These are phyloP conservation scores for Canis aureus DNA, from an alignment of 2,113 vertebrate genomes.

Conservation along the genomic window DNA sequence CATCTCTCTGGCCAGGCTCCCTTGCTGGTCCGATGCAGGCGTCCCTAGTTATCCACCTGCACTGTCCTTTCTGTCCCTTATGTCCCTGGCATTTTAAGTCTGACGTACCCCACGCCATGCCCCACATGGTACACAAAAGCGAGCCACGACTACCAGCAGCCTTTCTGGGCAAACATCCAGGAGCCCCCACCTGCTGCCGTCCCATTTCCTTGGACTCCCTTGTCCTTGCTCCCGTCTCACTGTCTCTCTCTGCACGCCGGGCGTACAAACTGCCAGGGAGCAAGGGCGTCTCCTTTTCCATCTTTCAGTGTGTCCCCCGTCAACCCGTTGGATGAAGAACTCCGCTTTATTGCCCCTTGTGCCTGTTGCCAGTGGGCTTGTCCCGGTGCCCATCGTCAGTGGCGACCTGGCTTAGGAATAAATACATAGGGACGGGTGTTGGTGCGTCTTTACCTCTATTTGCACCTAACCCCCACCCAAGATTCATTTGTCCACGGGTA, in stretches of 20 bases:
- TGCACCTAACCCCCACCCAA: background rate
- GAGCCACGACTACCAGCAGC: conserved; percentile 62
- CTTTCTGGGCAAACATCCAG: conserved; percentile 46
- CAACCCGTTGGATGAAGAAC: background rate
- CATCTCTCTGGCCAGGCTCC: conserved; percentile 66
- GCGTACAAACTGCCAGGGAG: conserved; percentile 35
- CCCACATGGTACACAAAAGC: conserved; percentile 58
- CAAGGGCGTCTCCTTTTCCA: background rate
- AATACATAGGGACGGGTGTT: background rate
- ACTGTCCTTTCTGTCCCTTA: conserved; percentile 62
- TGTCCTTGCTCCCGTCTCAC: background rate
- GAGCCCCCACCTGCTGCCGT: background rate
- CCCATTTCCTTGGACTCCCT: conserved; percentile 43
- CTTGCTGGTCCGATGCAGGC: conserved; percentile 68
- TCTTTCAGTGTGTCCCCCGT: background rate
- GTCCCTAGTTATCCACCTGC: conserved; percentile 66
- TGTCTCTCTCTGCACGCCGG: background rate
- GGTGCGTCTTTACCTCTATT: background rate
- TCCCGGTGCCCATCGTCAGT: background rate
- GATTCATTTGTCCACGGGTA: background rate
- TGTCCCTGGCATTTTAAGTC: conserved; percentile 72
- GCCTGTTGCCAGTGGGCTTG: background rate
- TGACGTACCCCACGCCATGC: conserved; percentile 61
- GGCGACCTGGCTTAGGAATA: background rate
- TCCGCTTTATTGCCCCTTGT: background rate